Base-by-base conservation (phyloP, 1,140 invertebrate genomes). In the Drosophila murphyi region DNA sequence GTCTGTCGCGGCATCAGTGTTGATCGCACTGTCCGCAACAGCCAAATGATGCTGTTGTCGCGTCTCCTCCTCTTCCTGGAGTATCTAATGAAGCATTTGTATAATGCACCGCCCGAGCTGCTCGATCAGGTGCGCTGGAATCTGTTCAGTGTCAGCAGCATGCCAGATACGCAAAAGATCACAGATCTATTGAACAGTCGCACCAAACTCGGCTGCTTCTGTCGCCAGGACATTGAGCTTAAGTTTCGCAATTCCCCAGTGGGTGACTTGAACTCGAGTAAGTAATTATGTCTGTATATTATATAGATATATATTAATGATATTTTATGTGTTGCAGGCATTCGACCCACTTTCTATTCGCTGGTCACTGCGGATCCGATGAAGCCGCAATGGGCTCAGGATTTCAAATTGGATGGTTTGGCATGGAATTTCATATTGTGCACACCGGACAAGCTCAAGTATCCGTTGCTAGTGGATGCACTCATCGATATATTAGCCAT, bases 61-160 rank as follows among this genome's bases (percentile, higher is more conserved):
- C 94, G 98, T 48, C 92, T 99, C 35, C 93, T 99, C 28, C 94
- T 99, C 8, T 94, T 99, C n/a, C 95, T 99, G 67, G 98, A 99
- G 89, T 99, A 99, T 87, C 95, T 99, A 60, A 97, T 99, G 95
- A 97, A 97, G 92, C 97, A 98, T 93, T 93, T 99, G 20, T 99
- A 99, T 91, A 98, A 98, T 91, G 96, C 96, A 0, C 96, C 96
- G 2, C 94, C 96, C 3, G 94, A 94, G 34, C 93, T 97, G 51
- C 92, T 97, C 5, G 96, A 96, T 93, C 96, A 97, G 93, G 96
- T 97, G 92, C 90, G 92, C 29, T 92, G 92, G 92, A 92, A 92
- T 77, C 52, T 92, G 10, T 92, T 92, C 5, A 92, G 91, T 37
- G 81, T 92, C 0, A 92, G 91, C 61, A 90, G 82, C 65, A 82